Evolutionary conservation across 2,797 vertebrate genomes (phyloP).

Genomic region (Lepilemur septentrionalis): DNA sequence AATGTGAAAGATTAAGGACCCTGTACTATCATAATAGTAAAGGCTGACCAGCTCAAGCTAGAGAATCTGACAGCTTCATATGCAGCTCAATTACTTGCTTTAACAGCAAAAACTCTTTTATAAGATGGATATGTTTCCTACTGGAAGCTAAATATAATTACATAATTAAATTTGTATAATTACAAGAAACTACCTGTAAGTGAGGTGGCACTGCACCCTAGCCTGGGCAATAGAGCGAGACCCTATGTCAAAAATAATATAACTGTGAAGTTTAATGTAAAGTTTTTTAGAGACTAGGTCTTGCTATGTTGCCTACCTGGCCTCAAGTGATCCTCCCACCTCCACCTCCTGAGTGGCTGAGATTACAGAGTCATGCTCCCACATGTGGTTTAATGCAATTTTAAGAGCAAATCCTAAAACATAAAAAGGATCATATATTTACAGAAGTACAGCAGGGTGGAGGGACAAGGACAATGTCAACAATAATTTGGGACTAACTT

Average conservation of each 20-base stretch:
- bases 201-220: no score
- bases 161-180: not conserved
- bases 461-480: not conserved
- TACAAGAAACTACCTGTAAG: not conserved
- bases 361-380: not conserved
- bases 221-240: no score
- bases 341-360: not conserved
- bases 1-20: not conserved
- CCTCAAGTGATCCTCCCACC: not conserved
- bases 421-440: not conserved
- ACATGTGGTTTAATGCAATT: not conserved
- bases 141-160: not conserved
- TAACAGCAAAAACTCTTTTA: not conserved
- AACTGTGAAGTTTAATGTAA: not conserved
- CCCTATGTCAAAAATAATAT: not conserved
- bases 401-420: not conserved
- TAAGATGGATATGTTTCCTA: not conserved
- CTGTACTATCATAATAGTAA: not conserved
- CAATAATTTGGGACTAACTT: not conserved
- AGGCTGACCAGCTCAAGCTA: not conserved
- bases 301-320: not conserved
- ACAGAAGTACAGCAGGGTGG: not conserved
- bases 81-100: not conserved
- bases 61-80: not conserved
- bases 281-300: not conserved